Evolutionary conservation across 53 echinoderm and acorn worm genomes (phyloP).

Genomic region (Echinometra lucunter): DNA sequence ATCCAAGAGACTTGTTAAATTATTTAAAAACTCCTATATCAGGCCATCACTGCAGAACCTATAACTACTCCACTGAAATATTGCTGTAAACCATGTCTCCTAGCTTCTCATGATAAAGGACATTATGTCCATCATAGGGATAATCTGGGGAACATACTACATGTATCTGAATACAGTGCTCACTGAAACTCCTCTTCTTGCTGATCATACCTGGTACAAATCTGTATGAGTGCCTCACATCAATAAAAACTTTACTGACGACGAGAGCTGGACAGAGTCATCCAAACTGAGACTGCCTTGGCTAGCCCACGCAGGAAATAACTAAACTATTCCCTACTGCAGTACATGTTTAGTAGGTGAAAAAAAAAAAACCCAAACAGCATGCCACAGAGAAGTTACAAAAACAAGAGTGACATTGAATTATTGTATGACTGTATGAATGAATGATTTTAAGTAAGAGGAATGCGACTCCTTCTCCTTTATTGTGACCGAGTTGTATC

Average conservation of each 20-base stretch:
- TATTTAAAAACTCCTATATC: not conserved
- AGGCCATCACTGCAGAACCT: not conserved
- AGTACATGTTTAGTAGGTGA: not conserved
- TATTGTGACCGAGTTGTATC: not conserved
- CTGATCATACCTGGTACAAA: too few species aligned
- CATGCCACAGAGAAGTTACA: constrained; percentile 40
- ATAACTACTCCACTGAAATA: not conserved
- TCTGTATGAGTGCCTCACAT: too few species aligned
- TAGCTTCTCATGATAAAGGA: too few species aligned
- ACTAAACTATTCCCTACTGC: constrained; percentile 3
- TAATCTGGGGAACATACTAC: not conserved
- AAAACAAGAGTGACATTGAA: constrained; percentile 49
- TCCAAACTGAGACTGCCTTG: constrained; percentile 9
- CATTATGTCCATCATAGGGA: not conserved
- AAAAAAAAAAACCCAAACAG: not conserved
- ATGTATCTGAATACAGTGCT: too few species aligned
- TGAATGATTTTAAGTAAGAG: constrained; percentile 29
- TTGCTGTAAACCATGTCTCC: not conserved
- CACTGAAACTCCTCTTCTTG: too few species aligned
- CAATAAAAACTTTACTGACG: too few species aligned
- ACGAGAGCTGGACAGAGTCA: not conserved
- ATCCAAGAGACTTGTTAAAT: not conserved
- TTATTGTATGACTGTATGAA: constrained; percentile 39
- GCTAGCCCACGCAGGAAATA: constrained; percentile 34
- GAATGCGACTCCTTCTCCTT: not conserved